These are phyloP conservation scores for Laupala kohalensis DNA, from an alignment of 1,140 invertebrate species.

Conservation along the genomic window DNA sequence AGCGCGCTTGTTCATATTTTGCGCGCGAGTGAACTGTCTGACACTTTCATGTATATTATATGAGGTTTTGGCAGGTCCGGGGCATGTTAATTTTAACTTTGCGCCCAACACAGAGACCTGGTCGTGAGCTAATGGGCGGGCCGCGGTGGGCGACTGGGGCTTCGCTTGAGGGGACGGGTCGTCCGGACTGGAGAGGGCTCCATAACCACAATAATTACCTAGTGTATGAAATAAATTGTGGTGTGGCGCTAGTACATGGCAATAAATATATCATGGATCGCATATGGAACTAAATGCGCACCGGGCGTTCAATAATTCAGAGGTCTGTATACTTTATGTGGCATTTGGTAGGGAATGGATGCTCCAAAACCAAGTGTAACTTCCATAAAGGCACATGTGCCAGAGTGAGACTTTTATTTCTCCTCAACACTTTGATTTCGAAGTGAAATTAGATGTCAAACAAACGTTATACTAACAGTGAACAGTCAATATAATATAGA, in stretches of 20 bases:
- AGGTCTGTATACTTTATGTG: slow-evolving; percentile 2
- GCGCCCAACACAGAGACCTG: neutral
- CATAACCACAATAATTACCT: slow-evolving; percentile 10
- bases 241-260: neutral
- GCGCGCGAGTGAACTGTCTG: neutral
- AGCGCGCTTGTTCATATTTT: neutral
- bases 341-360: neutral
- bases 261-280: slow-evolving; percentile 9
- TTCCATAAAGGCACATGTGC: neutral
- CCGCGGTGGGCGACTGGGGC: neutral
- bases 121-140: neutral
- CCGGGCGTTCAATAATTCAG: neutral
- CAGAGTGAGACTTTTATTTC: neutral
- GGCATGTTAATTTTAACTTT: slow-evolving; percentile 9
- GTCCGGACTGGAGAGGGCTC: neutral
- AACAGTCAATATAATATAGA: too few species aligned
- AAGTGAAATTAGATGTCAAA: too few species aligned
- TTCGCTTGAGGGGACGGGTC: neutral
- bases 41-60: slow-evolving; percentile 9
- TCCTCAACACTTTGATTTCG: slow-evolving; percentile 3
- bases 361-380: neutral
- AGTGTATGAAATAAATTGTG: slow-evolving; percentile 10
- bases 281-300: neutral
- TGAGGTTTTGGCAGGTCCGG: slow-evolving; percentile 7
- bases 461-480: too few species aligned